Evolutionary conservation across 2,797 vertebrate genomes (phyloP).

Genomic region (Lagorchestes hirsutus): DNA sequence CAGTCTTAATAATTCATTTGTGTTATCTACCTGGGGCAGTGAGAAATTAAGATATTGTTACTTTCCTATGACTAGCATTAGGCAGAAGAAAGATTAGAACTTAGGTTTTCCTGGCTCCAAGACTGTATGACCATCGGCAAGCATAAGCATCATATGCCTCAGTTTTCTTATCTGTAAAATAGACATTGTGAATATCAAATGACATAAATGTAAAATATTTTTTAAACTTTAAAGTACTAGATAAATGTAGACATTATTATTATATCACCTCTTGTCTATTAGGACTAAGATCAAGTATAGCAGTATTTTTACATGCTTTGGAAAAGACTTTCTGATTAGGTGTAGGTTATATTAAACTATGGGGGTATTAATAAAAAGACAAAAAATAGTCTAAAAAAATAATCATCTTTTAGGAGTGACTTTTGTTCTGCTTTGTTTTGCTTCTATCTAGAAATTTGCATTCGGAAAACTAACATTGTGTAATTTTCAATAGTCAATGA

Average conservation of each 20-base stretch:
- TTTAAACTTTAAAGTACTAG: neutral
- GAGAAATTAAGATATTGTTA: too few species aligned
- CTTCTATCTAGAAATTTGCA: too few species aligned
- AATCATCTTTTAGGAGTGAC: neutral
- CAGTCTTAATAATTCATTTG: too few species aligned
- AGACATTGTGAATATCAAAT: neutral
- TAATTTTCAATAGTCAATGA: neutral
- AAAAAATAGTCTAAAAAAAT: neutral
- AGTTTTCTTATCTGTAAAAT: neutral
- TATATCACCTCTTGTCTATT: neutral
- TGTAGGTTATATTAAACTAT: constrained; percentile 21
- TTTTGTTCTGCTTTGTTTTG: neutral
- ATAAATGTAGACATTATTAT: neutral
- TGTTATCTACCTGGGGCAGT: too few species aligned
- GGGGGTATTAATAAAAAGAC: constrained; percentile 43
- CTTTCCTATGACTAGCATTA: too few species aligned
- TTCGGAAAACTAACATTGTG: neutral
- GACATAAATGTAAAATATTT: neutral
- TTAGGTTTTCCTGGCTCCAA: too few species aligned
- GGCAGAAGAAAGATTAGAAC: too few species aligned
- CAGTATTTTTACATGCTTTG: neutral
- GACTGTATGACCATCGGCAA: neutral
- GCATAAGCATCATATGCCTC: neutral
- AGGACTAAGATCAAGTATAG: neutral
- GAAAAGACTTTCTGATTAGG: neutral